Base-by-base conservation (phyloP, 2,797 vertebrate species). In the Chelidonichthys spinosus region DNA sequence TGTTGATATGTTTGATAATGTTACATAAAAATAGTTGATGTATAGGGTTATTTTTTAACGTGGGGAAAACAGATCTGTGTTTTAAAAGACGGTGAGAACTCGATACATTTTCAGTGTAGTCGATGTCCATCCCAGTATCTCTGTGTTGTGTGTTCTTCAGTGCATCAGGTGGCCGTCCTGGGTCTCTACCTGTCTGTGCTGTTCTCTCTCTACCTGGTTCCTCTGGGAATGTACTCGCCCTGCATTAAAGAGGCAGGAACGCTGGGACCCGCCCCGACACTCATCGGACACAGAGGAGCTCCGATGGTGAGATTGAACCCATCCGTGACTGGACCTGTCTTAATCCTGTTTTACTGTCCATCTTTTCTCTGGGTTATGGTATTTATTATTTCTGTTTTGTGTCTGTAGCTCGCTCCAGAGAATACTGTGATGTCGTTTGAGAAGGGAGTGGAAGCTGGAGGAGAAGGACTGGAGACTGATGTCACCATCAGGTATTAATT, bases 351-450 rank as follows among this genome's bases (percentile, higher is more conserved):
- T 71, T 33, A 33, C 7, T 59, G 32, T 10, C 33, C 6, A 17
- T 33, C 3, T 14, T 13, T 17, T 43, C 4, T 44, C 2, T 17
- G 15, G 47, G 32, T 39, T 33, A 2, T 63, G 11, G 11, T 64
- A 35, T 35, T 52, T 60, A 5, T 33, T 40, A 33, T 52, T 59
- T 69, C 0, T 50, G 4, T 47, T 8, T 65, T 14, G 52, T 53
- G 8, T 76, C 3, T 77, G 18, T 43, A 99, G 97, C 50, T 96
- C 10, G 97, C 95, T 0, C 97, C 97, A 72, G 97, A 98, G 77
- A 98, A 99, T 64, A 98, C 97, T 0, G 85, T 95, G 78, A 96
- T 99, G 96, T 94, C 97, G 0, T 98, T 98, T 93, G 94, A 95
- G 91, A 98, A 96, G 85, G 95, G 96, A 0, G 90, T 97, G 79